Base-by-base conservation (phyloP, 2,113 vertebrate genomes). In the Chaetops frenatus region DNA sequence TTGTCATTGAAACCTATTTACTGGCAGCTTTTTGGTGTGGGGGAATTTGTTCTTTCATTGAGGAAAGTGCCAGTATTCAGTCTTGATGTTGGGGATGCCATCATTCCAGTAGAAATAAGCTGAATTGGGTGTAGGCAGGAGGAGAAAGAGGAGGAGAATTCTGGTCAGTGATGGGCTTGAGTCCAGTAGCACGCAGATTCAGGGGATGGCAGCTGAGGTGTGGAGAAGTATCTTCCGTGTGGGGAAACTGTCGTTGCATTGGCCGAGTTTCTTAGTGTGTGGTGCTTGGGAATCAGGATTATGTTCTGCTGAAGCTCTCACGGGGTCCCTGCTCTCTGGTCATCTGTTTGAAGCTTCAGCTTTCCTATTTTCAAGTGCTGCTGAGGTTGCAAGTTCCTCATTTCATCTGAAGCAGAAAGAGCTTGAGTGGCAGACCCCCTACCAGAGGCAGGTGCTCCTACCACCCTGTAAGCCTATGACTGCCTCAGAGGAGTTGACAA, bases 391-490 rank as follows among this genome's bases (percentile, higher is more conserved):
- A 38, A 51, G 35, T 88, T 88, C 42, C 47, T 84, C 7, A 51
- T 82, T 88, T 60, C n/a, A 40, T 71, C 17, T 88, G 62, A 47
- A 71, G 42, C 40, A 69, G 54, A 56, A 86, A 15, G n/a, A 60
- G 29, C 35, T 42, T 45, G 27, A 40, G 15, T 45, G 38, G 16
- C 54, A 72, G 47, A 38, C 29, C 40, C n/a, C 14, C 29, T 54
- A 15, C 25, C 62, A 38, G 40, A 18, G n/a, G 29, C 40, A 61
- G 54, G 38, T 67, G 31, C 16, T 83, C 35, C 50, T 77, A 13
- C 6, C 10, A 35, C 36, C 11, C 15, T 0, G 0, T 85, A 38
- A 77, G n/a, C 23, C 31, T 45, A 2, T 1, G 4, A 45, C 17
- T 80, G 24, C 15, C 18, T 82, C 1, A 3, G 33, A 76, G 51